These are phyloP conservation scores for Sarcophaga rosellei DNA, from an alignment of 2,888 invertebrate genomes.

Conservation along the genomic window DNA sequence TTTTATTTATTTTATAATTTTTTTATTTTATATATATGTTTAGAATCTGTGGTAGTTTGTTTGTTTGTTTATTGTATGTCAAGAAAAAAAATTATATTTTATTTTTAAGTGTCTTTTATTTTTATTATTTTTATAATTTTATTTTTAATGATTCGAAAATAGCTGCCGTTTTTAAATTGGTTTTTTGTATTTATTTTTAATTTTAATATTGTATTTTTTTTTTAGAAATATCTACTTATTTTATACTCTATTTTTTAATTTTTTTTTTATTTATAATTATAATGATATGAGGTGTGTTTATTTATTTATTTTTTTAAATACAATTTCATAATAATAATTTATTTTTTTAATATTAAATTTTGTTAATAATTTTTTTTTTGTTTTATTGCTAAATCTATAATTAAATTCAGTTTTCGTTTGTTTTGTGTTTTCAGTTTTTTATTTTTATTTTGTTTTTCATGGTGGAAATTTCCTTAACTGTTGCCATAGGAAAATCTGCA, in stretches of 20 bases:
- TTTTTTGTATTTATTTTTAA: conserved; percentile 46
- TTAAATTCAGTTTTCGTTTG: conserved; percentile 62
- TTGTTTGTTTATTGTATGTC: conserved; percentile 10
- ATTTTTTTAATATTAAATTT: conserved; percentile 17
- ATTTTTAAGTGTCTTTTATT: not conserved
- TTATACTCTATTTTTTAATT: conserved; percentile 43
- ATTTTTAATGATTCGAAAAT: conserved; percentile 46
- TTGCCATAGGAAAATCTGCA: conserved; percentile 9
- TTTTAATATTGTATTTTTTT: conserved; percentile 23
- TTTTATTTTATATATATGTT: conserved; percentile 16
- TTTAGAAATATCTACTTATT: conserved; percentile 63
- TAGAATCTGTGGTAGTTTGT: conserved; percentile 16
- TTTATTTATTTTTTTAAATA: conserved; percentile 7
- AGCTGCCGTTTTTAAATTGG: conserved; percentile 67
- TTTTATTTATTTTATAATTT: conserved; percentile 16
- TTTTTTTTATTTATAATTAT: conserved; percentile 50
- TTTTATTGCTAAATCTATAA: conserved; percentile 25
- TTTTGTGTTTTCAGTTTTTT: conserved; percentile 36
- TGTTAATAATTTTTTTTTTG: conserved; percentile 27
- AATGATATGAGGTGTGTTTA: conserved; percentile 56
- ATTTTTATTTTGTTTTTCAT: no score
- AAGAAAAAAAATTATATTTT: conserved; percentile 4
- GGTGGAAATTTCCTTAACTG: not conserved
- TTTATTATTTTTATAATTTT: not conserved
- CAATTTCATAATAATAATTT: not conserved